phyloP scores from a whole-genome alignment of 2,113 vertebrate genomes.

The Lepus timidus region DNA sequence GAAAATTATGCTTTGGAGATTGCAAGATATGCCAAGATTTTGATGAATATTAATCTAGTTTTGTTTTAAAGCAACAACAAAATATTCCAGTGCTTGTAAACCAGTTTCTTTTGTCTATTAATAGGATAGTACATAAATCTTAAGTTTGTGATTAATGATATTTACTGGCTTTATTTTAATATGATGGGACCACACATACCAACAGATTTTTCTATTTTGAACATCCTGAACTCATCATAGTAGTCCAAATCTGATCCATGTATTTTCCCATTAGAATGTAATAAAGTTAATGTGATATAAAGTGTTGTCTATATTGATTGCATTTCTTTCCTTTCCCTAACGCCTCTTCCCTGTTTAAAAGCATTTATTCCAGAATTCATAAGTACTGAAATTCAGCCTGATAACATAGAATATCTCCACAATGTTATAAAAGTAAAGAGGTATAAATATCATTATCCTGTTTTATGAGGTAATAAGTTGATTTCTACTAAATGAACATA shows the following conservation, averaged over 20 bases:
- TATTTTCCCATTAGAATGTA: neutral
- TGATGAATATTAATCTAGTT: neutral
- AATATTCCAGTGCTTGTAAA: neutral
- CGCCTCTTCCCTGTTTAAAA: constrained; percentile 16
- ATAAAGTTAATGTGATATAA: neutral
- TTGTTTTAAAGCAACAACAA: neutral
- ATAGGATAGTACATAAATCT: neutral
- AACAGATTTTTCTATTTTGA: neutral
- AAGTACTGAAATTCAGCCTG: constrained; percentile 62
- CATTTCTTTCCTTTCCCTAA: neutral
- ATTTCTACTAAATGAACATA: constrained; percentile 73
- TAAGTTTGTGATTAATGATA: neutral
- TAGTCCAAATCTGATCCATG: neutral
- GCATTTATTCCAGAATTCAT: constrained; percentile 66
- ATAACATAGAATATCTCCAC: constrained; percentile 55
- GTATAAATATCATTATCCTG: constrained; percentile 16
- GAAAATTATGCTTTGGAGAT: neutral
- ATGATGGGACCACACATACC: neutral
- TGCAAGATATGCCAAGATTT: neutral
- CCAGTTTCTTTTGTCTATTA: neutral
- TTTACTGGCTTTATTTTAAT: neutral
- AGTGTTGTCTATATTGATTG: neutral
- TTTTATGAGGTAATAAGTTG: constrained; percentile 81
- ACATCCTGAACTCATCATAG: neutral
- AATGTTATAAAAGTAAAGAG: constrained; percentile 51